A percentile compares a stretch with the other conserved stretches of the same genome.
These are phyloP conservation scores for Hyphantria cunea DNA, from an alignment of 1,140 invertebrate species.

Conservation along the genomic window DNA sequence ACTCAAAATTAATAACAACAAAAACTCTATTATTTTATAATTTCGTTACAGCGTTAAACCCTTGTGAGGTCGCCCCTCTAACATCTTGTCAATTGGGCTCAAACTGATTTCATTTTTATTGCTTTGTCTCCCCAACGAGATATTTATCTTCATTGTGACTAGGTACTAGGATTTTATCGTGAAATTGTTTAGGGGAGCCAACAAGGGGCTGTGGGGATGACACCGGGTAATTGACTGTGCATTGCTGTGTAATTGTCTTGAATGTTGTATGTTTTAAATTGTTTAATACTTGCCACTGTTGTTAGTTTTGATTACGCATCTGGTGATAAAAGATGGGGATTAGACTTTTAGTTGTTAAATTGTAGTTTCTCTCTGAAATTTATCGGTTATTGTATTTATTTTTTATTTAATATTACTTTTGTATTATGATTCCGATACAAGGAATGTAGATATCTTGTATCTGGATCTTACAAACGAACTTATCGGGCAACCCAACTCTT, in stretches of 20 bases:
- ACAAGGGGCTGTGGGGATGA: conserved; percentile 63
- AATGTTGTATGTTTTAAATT: conserved; percentile 42
- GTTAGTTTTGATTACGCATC: conserved; percentile 11
- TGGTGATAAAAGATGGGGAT: not conserved
- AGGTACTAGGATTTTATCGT: conserved; percentile 75
- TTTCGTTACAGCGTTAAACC: conserved; percentile 9
- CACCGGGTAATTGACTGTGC: conserved; percentile 67
- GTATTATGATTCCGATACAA: too few relatives aligned
- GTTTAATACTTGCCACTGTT: conserved; percentile 50
- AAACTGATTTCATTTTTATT: conserved; percentile 77
- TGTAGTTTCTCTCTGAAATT: too few relatives aligned
- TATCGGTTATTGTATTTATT: too few relatives aligned
- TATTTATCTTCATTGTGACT: conserved; percentile 77
- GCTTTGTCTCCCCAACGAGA: conserved; percentile 61
- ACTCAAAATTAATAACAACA: not conserved
- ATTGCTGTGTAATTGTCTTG: conserved; percentile 69
- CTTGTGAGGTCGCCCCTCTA: conserved; percentile 33
- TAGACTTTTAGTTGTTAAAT: too few relatives aligned
- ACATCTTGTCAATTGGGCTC: conserved; percentile 74
- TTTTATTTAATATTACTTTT: too few relatives aligned
- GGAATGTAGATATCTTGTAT: too few relatives aligned
- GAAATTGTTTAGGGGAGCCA: conserved; percentile 67
- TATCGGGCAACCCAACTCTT: too few relatives aligned
- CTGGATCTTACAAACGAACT: too few relatives aligned
- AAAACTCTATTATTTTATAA: not conserved